Evolutionary conservation across 2,113 vertebrate species (phyloP).

Genomic region (Misgurnus anguillicaudatus): DNA sequence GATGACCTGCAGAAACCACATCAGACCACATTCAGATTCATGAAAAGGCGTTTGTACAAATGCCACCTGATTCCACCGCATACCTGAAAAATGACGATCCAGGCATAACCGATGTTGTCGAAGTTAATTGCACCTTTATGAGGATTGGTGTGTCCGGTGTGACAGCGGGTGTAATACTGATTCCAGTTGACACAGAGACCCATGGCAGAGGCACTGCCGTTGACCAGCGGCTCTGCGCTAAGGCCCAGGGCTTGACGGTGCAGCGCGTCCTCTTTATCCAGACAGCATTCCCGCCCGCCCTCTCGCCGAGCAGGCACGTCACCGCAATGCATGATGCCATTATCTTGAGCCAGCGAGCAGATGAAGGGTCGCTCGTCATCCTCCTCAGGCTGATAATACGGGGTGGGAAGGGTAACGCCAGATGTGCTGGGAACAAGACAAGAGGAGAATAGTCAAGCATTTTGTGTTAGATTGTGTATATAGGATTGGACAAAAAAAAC

Average conservation of each 20-base stretch:
- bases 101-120: constrained; percentile 97
- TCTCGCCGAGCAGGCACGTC: constrained; percentile 90
- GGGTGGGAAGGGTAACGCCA: constrained; percentile 85
- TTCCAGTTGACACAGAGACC: constrained; percentile 95
- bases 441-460: constrained; percentile 11
- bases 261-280: constrained; percentile 90
- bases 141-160: constrained; percentile 87
- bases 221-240: constrained; percentile 71
- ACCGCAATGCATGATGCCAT: constrained; percentile 94
- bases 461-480: neutral
- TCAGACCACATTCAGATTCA: constrained; percentile 2
- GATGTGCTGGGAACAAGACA: constrained; percentile 75
- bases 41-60: no score
- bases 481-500: no score
- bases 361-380: constrained; percentile 97
- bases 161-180: constrained; percentile 94
- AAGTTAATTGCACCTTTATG: constrained; percentile 99
- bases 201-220: constrained; percentile 72
- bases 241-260: constrained; percentile 84
- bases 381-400: constrained; percentile 93
- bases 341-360: constrained; percentile 93
- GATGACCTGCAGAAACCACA: constrained; percentile 82
- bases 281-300: constrained; percentile 89
- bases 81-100: constrained; percentile 99
- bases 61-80: neutral